Base-by-base conservation (phyloP, 2,797 vertebrate species). In the Pogoniulus pusillus region DNA sequence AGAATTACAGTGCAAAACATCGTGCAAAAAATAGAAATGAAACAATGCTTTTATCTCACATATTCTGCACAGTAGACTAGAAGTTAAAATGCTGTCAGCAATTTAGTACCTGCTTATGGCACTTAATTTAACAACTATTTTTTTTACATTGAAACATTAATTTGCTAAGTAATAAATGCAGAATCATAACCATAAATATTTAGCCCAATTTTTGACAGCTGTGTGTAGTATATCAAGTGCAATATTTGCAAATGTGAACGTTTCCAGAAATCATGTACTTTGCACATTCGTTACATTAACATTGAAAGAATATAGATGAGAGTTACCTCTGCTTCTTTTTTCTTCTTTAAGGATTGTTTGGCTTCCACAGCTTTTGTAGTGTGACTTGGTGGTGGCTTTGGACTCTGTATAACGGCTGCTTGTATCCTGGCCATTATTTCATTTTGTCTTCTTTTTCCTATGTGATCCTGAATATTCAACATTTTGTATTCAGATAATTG, bases 321-420 rank as follows among this genome's bases (percentile, higher is more conserved):
- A 88, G 81, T 95, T 92, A 99, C 99, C 98, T 99, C 97, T 70
- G 97, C 98, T 92, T 99, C 97, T 80, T 89, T 97, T 93, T 98
- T 97, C 95, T 96, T 98, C 88, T 94, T 97, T 72, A 97, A 94
- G 63, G 97, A 88, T 70, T 96, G 98, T 73, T 96, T 98, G 32
- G 86, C 95, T 89, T 98, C 98, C 6, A 93, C 89, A 63, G 95
- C 96, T 95, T 97, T 97, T 82, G 97, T 70, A 29, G 96, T 96
- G 9, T 88, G 95, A 84, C 96, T 97, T 27, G 95, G 88, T 35
- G 96, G 91, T 32, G 97, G 98, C 85, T 98, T 98, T 19, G 98
- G 98, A 87, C 98, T 96, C 76, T 97, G 97, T 81, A 98, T 93
- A 80, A 96, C 54, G 10, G 97, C 93, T 60, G 95, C 96, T 94